These are phyloP conservation scores for Aphodius sticticus DNA, from an alignment of 2,888 invertebrate species.

Conservation along the genomic window DNA sequence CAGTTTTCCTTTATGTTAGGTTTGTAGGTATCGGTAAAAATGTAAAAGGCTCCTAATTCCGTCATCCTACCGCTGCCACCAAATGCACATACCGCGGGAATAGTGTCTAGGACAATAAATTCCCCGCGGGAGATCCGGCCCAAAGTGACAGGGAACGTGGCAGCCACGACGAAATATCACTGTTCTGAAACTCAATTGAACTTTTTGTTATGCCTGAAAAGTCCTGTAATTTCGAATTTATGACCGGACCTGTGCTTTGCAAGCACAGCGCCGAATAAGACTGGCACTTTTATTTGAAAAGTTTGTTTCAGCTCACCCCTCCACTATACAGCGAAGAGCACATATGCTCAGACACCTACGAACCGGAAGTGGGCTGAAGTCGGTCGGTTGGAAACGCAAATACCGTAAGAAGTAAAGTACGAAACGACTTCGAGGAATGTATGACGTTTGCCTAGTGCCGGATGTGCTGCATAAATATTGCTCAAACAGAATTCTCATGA, in stretches of 20 bases:
- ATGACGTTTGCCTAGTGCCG: too few species aligned
- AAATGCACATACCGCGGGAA: too few species aligned
- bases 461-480: too few species aligned
- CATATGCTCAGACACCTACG: neutral
- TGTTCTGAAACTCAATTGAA: conserved; percentile 48
- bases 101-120: conserved; percentile 30
- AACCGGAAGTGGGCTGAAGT: too few species aligned
- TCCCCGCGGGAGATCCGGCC: conserved; percentile 24
- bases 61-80: too few species aligned
- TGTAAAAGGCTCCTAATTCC: too few species aligned
- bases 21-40: too few species aligned
- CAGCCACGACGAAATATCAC: conserved; percentile 41
- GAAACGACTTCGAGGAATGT: too few species aligned
- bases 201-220: conserved; percentile 47
- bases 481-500: too few species aligned
- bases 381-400: too few species aligned
- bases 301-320: conserved; percentile 7
- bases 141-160: conserved; percentile 33
- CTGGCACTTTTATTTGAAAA: conserved; percentile 35
- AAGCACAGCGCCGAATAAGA: conserved; percentile 25
- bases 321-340: neutral
- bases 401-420: too few species aligned
- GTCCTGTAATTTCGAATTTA: conserved; percentile 40
- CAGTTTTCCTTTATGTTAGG: too few species aligned
- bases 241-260: conserved; percentile 35